phyloP scores from a whole-genome alignment of 1,140 invertebrate species.

The Magallana angulata region DNA sequence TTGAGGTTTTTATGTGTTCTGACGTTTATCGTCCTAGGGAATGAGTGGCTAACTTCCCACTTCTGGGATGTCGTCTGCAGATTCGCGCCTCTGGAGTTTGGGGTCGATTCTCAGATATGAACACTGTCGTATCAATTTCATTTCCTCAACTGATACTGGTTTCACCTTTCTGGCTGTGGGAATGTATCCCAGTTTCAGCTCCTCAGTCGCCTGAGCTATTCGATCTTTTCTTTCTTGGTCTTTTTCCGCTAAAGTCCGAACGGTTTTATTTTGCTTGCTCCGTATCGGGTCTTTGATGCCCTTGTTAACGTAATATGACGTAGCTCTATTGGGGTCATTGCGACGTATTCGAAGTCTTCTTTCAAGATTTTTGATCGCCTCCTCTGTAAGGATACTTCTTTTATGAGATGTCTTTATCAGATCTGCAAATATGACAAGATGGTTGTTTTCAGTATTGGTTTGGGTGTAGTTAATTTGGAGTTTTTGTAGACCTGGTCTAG shows the following conservation, averaged over 20 bases:
- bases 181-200: slow-evolving; percentile 55
- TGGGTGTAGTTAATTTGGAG: slow-evolving; percentile 64
- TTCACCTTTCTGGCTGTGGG: slow-evolving; percentile 50
- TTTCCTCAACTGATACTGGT: slow-evolving; percentile 46
- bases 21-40: not conserved
- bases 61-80: not conserved
- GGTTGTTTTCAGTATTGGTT: slow-evolving; percentile 64
- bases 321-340: slow-evolving; percentile 55
- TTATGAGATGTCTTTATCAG: slow-evolving; percentile 61
- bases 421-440: slow-evolving; percentile 63
- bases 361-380: slow-evolving; percentile 60
- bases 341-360: slow-evolving; percentile 59
- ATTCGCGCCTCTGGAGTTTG: slow-evolving; percentile 8
- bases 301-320: slow-evolving; percentile 61
- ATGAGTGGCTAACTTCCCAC: not conserved
- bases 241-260: slow-evolving; percentile 55
- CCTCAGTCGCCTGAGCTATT: slow-evolving; percentile 55
- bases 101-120: slow-evolving; percentile 58
- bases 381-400: slow-evolving; percentile 57
- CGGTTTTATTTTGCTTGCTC: slow-evolving; percentile 37
- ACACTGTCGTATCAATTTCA: slow-evolving; percentile 54
- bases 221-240: slow-evolving; percentile 58
- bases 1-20: not conserved
- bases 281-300: slow-evolving; percentile 35
- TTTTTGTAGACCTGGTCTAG: slow-evolving; percentile 56